Percentiles rank a stretch among this genome's conserved stretches.
Evolutionary conservation across 2,797 vertebrate species (phyloP).

Genomic region (Nannoperca australis): DNA sequence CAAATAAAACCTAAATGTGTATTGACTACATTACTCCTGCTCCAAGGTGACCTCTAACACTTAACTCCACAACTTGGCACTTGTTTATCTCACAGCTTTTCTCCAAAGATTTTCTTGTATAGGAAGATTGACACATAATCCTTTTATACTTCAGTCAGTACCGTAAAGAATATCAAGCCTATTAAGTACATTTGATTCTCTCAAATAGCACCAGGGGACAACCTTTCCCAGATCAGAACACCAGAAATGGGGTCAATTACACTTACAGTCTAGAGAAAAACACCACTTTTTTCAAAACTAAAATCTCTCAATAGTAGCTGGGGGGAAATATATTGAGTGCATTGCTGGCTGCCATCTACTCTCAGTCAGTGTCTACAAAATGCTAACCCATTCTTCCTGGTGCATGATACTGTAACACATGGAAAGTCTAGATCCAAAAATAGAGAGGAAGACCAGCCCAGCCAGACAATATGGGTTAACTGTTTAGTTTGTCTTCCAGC

Average conservation of each 20-base stretch:
- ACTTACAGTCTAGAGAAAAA: conserved; percentile 6
- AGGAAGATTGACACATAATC: neutral
- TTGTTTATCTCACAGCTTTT: neutral
- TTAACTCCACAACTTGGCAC: neutral
- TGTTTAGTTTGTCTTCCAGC: conserved; percentile 29
- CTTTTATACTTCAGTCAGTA: neutral
- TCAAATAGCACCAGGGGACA: conserved; percentile 18
- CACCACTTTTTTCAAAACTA: neutral
- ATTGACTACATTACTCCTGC: neutral
- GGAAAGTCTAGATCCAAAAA: conserved; percentile 32
- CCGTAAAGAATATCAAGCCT: conserved; percentile 1
- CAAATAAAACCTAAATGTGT: neutral
- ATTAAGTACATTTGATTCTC: conserved; percentile 6
- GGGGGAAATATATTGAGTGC: neutral
- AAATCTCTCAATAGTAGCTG: neutral
- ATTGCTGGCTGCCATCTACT: neutral
- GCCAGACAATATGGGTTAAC: conserved; percentile 17
- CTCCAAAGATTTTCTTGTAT: conserved; percentile 2
- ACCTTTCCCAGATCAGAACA: neutral
- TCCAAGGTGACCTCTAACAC: conserved; percentile 15
- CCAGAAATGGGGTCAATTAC: neutral
- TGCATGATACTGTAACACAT: conserved; percentile 30
- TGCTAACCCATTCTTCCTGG: neutral
- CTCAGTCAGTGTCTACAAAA: neutral
- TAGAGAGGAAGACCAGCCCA: conserved; percentile 3